These are phyloP conservation scores for Trichogramma dendrolimi DNA, from an alignment of 2,888 invertebrate genomes.

Conservation along the genomic window DNA sequence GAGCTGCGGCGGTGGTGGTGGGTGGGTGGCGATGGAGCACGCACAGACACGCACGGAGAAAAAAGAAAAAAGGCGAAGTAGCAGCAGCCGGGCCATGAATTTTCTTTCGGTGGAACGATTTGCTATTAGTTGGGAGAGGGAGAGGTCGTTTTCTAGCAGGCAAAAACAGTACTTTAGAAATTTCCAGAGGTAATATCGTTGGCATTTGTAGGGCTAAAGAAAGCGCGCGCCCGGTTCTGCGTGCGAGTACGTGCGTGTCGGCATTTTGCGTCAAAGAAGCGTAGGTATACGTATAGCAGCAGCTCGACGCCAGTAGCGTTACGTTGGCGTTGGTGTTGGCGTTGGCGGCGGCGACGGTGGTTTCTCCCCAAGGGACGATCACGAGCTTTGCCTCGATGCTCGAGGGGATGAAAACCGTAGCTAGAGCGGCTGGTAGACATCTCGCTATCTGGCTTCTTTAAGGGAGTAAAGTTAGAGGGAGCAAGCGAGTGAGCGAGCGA, in stretches of 20 bases:
- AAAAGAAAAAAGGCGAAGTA: no score
- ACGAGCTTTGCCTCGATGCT: no score
- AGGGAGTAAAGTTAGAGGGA: background rate
- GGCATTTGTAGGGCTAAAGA: conserved; percentile 4
- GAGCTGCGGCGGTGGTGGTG: no score
- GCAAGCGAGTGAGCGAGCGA: background rate
- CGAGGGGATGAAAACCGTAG: background rate
- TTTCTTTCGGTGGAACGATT: conserved; percentile 9
- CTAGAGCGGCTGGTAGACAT: background rate
- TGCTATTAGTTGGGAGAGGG: background rate
- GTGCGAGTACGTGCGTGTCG: no score
- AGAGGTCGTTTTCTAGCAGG: background rate
- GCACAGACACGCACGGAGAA: no score
- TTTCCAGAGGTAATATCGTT: conserved; percentile 12
- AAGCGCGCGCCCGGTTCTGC: background rate
- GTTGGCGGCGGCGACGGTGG: no score
- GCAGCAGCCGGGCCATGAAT: conserved; percentile 5
- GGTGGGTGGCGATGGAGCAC: no score
- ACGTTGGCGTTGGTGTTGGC: no score
- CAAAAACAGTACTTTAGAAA: conserved; percentile 15
- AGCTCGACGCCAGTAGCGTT: no score
- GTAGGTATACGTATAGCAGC: no score
- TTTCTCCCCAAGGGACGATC: background rate
- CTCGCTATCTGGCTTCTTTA: background rate
- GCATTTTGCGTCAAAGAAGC: no score